These are phyloP conservation scores for Ceyx margarethae DNA, from an alignment of 2,113 vertebrate genomes.

Conservation along the genomic window DNA sequence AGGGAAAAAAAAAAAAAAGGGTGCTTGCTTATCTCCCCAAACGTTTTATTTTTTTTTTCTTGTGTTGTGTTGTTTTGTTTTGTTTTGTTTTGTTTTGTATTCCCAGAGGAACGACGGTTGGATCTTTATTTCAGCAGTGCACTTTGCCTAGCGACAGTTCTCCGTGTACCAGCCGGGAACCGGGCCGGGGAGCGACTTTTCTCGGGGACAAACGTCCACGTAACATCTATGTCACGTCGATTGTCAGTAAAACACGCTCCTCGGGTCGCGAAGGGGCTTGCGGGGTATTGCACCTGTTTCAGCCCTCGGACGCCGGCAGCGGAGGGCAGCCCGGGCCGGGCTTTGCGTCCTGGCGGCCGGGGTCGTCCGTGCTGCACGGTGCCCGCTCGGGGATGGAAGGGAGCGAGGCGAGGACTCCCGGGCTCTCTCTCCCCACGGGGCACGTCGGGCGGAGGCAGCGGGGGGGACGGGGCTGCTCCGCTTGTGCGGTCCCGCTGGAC, in stretches of 20 bases:
- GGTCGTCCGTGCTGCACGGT: no score
- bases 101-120: background rate
- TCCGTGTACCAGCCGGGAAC: background rate
- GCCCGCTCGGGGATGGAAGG: background rate
- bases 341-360: no score
- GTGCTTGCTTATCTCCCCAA: background rate
- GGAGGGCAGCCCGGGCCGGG: background rate
- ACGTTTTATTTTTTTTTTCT: background rate
- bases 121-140: background rate
- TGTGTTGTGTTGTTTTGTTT: background rate
- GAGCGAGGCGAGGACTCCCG: no score
- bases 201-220: background rate
- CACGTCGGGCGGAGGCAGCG: background rate
- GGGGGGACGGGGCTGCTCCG: background rate
- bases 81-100: background rate
- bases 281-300: background rate
- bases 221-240: fast-evolving
- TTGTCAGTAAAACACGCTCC: background rate
- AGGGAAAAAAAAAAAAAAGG: background rate
- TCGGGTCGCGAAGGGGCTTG: background rate
- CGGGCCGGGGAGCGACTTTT: background rate
- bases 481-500: background rate
- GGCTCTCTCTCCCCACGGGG: background rate
- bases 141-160: background rate
- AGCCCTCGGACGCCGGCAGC: no score